Conservation (phyloP, 92 coral and sea anemone species). For the Porites divaricata region DNA sequence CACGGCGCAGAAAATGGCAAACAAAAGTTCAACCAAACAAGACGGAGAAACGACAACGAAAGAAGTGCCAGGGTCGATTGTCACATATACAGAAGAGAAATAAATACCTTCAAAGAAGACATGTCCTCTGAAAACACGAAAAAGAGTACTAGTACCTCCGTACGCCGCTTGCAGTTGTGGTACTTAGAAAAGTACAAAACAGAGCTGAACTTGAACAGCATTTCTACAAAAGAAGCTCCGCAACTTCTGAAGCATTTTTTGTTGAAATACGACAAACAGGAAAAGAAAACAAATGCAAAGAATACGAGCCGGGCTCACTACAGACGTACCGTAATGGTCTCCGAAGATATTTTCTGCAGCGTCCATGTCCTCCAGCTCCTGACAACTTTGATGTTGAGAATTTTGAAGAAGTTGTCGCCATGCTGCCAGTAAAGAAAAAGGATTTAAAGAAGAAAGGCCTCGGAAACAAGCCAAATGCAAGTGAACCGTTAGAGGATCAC, state of each 20-base stretch:
- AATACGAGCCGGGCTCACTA: conserved; percentile 48
- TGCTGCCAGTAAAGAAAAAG: conserved; percentile 55
- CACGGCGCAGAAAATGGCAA: too few relatives aligned
- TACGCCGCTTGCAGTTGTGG: too few relatives aligned
- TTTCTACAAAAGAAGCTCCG: conserved; percentile 54
- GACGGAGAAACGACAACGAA: too few relatives aligned
- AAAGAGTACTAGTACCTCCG: too few relatives aligned
- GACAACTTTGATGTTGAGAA: conserved; percentile 66
- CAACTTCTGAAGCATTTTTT: conserved; percentile 54
- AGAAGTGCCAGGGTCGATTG: too few relatives aligned
- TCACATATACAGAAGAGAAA: too few relatives aligned
- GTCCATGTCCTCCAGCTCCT: conserved; percentile 65
- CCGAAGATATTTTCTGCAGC: conserved; percentile 58
- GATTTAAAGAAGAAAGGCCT: conserved; percentile 56
- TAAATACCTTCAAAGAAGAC: too few relatives aligned
- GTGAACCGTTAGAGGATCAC: conserved; percentile 49
- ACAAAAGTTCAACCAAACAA: too few relatives aligned
- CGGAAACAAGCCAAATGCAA: conserved; percentile 67
- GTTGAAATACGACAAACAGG: conserved; percentile 48
- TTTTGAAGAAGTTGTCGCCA: conserved; percentile 54
- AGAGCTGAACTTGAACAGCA: too few relatives aligned
- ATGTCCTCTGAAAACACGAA: too few relatives aligned
- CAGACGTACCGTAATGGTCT: conserved; percentile 64
- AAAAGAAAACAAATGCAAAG: conserved; percentile 42
- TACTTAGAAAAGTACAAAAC: too few relatives aligned